Percentiles rank a stretch among this genome's conserved stretches.
These are phyloP conservation scores for Chrosomus eos DNA, from an alignment of 2,797 vertebrate genomes.

Conservation along the genomic window DNA sequence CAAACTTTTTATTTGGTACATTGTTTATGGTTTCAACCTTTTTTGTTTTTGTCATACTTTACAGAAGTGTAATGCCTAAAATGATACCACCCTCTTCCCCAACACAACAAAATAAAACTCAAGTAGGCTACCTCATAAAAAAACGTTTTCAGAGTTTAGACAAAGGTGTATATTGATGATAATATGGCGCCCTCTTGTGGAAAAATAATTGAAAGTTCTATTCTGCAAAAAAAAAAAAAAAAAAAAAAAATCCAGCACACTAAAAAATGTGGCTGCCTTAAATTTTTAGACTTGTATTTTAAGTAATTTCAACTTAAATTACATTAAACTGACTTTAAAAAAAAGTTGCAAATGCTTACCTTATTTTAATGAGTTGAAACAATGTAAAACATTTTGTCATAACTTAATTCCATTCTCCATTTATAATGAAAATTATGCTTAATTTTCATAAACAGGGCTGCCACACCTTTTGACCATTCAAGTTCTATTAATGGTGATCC, in stretches of 20 bases:
- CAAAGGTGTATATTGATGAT: slow-evolving; percentile 9
- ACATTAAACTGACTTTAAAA: too few species aligned
- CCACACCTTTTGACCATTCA: background rate
- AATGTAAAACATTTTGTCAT: too few species aligned
- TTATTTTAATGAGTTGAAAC: too few species aligned
- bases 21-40: slow-evolving; percentile 7
- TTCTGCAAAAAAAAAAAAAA: background rate
- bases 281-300: too few species aligned
- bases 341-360: too few species aligned
- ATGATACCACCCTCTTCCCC: slow-evolving; percentile 75
- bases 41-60: slow-evolving; percentile 78
- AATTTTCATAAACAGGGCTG: background rate
- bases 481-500: background rate
- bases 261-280: too few species aligned
- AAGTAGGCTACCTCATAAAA: slow-evolving; percentile 70
- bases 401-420: background rate
- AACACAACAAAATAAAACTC: slow-evolving; percentile 79
- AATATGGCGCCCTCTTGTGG: slow-evolving; percentile 26
- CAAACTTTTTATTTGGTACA: slow-evolving; percentile 8
- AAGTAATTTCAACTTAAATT: too few species aligned
- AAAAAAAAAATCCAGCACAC: background rate
- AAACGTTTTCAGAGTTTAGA: slow-evolving; percentile 38
- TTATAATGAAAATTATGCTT: background rate
- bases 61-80: slow-evolving; percentile 72
- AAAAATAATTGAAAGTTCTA: background rate